Evolutionary conservation across 2,113 vertebrate species (phyloP).

Genomic region (Melanocharis versteri): DNA sequence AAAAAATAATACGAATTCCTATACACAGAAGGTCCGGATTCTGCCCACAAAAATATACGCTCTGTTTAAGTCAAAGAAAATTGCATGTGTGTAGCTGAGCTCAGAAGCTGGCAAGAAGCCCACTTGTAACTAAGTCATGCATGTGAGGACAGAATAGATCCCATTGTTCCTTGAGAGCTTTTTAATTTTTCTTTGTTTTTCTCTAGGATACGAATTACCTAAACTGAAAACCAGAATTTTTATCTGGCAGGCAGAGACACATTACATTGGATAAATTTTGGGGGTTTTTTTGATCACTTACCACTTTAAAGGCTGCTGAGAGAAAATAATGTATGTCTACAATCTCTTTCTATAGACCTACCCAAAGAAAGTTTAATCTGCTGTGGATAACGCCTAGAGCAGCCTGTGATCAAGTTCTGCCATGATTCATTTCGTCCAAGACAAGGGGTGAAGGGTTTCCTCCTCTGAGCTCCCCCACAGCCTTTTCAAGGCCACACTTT

Average conservation of each 20-base stretch:
- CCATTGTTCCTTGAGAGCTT: conserved; percentile 17
- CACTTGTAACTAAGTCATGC: background rate
- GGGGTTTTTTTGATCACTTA: background rate
- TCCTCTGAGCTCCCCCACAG: background rate
- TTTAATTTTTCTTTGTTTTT: conserved; percentile 31
- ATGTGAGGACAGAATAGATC: conserved; percentile 20
- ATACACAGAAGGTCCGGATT: background rate
- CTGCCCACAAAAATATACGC: background rate
- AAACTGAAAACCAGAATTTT: background rate
- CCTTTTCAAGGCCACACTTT: background rate
- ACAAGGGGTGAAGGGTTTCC: background rate
- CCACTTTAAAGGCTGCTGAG: background rate
- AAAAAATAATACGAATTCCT: background rate
- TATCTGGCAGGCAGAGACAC: background rate
- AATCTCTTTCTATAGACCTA: background rate
- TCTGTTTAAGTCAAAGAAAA: conserved; percentile 15
- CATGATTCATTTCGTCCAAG: background rate
- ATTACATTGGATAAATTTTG: background rate
- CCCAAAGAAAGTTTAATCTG: background rate
- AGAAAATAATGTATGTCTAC: background rate
- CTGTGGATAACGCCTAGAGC: background rate
- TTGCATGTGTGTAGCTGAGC: background rate
- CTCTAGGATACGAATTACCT: background rate
- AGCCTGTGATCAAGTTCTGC: background rate
- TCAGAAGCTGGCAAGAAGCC: background rate